These are phyloP conservation scores for Halocynthia roretzi DNA, from an alignment of 23 tunicate species.

Conservation along the genomic window DNA sequence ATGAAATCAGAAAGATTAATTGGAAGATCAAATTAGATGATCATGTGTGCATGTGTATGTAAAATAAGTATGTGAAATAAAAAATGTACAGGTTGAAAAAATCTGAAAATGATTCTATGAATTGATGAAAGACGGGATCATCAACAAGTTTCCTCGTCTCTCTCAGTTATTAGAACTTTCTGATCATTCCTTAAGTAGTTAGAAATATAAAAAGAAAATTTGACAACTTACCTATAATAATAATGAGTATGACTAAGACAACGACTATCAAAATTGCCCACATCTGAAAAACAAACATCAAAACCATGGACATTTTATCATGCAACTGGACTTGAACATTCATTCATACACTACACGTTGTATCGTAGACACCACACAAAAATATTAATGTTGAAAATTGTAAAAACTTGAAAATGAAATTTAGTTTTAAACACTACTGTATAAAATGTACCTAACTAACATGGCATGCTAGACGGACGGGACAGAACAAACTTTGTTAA, in stretches of 20 bases:
- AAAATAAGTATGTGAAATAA: not conserved
- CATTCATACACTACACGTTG: not conserved
- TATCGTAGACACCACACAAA: no score
- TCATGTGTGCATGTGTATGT: no score
- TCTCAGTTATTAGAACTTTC: no score
- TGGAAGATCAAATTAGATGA: no score
- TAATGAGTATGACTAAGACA: slow-evolving; percentile 73
- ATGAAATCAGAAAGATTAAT: no score
- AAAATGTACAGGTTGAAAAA: not conserved
- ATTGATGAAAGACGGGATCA: no score
- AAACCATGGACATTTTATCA: not conserved
- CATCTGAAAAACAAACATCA: slow-evolving; percentile 62
- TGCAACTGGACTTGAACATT: no score
- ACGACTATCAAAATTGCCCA: slow-evolving; percentile 81
- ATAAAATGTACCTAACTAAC: not conserved
- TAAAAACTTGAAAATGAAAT: no score
- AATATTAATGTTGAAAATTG: no score
- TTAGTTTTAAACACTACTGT: no score
- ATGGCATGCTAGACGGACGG: not conserved
- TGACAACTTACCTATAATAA: slow-evolving; percentile 73
- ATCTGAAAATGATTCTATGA: not conserved
- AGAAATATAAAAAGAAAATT: not conserved
- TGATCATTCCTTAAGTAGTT: not conserved
- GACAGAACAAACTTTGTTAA: not conserved
- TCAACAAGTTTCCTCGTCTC: no score